These are phyloP conservation scores for Tamandua tetradactyla DNA, from an alignment of 2,797 vertebrate genomes.

Conservation along the genomic window DNA sequence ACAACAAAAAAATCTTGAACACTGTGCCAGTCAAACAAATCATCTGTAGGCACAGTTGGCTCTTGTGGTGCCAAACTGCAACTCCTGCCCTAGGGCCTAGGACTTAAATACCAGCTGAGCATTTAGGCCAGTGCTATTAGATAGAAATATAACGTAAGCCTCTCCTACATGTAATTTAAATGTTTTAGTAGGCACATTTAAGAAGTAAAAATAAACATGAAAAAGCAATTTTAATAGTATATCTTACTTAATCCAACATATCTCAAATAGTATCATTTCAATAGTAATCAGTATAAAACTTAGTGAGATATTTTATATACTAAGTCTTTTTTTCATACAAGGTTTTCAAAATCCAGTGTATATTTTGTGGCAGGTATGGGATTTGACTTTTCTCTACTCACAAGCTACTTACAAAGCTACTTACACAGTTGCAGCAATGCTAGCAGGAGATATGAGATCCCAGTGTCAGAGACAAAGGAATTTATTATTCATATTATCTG, in stretches of 20 bases:
- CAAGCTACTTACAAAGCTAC: neutral
- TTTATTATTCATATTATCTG: neutral
- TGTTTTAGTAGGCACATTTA: neutral
- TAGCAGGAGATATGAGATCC: neutral
- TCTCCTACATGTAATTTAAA: neutral
- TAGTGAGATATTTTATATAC: neutral
- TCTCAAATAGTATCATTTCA: neutral
- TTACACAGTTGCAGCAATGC: neutral
- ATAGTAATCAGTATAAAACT: neutral
- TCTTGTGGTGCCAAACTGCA: neutral
- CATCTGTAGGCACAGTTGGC: neutral
- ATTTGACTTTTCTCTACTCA: neutral
- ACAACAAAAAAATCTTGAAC: neutral
- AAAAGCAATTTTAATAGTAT: neutral
- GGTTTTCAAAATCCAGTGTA: neutral
- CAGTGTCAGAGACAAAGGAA: too few relatives aligned
- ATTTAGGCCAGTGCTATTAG: neutral
- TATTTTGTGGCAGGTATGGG: neutral
- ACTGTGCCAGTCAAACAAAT: neutral
- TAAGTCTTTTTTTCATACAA: neutral
- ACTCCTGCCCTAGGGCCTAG: neutral
- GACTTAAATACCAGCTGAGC: neutral
- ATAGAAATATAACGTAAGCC: neutral
- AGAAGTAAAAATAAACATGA: neutral
- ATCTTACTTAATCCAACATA: neutral